phyloP scores from a whole-genome alignment of 2,888 invertebrate genomes.

The Tethea ocularis region DNA sequence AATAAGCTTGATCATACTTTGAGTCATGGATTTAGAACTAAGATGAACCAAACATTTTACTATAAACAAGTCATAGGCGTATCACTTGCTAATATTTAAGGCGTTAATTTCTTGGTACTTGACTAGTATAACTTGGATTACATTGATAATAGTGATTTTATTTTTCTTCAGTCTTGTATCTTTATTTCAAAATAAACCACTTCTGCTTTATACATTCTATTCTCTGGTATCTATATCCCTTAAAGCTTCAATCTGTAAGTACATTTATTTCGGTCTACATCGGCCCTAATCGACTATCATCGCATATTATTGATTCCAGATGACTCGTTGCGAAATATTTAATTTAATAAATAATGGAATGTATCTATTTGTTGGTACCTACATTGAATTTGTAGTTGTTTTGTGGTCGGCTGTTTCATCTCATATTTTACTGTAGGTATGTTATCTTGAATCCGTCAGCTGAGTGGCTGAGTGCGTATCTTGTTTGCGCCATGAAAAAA shows the following conservation, averaged over 20 bases:
- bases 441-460: constrained; percentile 2
- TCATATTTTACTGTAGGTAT: constrained; percentile 44
- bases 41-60: neutral
- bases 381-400: constrained; percentile 5
- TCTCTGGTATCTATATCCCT: neutral
- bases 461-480: neutral
- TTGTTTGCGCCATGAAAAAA: neutral
- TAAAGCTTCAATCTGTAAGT: neutral
- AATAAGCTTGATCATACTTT: neutral
- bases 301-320: constrained; percentile 32
- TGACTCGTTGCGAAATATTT: constrained; percentile 47
- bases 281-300: constrained; percentile 36
- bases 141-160: too few relatives aligned
- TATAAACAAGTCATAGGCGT: too few relatives aligned
- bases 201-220: neutral
- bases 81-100: too few relatives aligned
- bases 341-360: constrained; percentile 46
- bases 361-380: constrained; percentile 29
- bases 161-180: too few relatives aligned
- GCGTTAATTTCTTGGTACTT: too few relatives aligned
- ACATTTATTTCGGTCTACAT: constrained; percentile 12
- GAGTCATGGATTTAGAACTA: neutral
- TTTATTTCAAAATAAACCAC: neutral
- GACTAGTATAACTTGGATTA: too few relatives aligned
- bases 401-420: constrained; percentile 48